Percentiles rank a stretch among this genome's conserved stretches.
phyloP scores from a whole-genome alignment of 2,113 vertebrate genomes.

The Tretioscincus oriximinensis region DNA sequence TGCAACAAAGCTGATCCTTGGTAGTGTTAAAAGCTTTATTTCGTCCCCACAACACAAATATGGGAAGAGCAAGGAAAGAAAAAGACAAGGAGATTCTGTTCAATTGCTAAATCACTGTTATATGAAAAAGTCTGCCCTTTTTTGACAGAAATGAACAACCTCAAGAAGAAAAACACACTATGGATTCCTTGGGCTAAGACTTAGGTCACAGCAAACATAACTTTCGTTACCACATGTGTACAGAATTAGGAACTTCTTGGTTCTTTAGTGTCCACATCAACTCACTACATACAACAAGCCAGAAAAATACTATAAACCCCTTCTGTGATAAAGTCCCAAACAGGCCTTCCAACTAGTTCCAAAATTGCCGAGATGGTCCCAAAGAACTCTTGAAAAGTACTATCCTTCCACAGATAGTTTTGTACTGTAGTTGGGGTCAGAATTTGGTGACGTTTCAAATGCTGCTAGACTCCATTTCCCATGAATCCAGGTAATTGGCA shows the following conservation, averaged over 20 bases:
- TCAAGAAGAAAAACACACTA: background rate
- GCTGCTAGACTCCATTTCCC: background rate
- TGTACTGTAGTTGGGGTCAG: background rate
- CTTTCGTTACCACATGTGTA: background rate
- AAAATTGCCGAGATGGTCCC: too few species aligned
- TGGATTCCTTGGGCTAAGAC: too few species aligned
- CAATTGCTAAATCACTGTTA: background rate
- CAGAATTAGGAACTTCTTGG: background rate
- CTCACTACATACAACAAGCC: background rate
- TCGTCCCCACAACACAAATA: too few species aligned
- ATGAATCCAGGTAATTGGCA: background rate
- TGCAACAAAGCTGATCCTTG: background rate
- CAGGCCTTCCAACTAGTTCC: too few species aligned
- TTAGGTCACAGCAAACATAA: background rate
- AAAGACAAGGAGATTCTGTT: background rate
- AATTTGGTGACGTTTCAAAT: background rate
- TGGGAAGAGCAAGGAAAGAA: background rate
- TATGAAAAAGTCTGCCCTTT: background rate
- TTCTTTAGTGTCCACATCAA: background rate
- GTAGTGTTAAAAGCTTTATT: background rate
- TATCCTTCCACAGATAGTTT: too few species aligned
- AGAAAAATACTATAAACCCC: too few species aligned
- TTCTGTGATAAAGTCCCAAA: too few species aligned
- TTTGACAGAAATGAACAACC: background rate
- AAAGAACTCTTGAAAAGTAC: too few species aligned